These are phyloP conservation scores for Anoplopoma fimbria DNA, from an alignment of 2,113 vertebrate species.

Conservation along the genomic window DNA sequence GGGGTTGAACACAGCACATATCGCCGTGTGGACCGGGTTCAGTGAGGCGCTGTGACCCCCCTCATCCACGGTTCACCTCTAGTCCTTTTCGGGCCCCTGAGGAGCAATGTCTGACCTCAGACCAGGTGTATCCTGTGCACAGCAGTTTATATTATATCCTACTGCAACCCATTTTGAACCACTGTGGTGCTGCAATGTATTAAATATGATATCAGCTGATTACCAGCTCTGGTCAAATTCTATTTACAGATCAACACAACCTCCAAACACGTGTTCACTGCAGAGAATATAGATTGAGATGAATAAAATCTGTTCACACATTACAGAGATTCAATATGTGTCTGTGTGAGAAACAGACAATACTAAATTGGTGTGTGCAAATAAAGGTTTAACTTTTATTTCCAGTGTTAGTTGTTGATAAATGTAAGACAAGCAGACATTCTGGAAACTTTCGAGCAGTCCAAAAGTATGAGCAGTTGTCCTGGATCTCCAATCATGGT, in stretches of 20 bases:
- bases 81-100: not conserved
- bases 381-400: not conserved
- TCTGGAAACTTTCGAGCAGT: too few relatives aligned
- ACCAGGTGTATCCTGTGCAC: not conserved
- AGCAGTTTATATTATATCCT: not conserved
- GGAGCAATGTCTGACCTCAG: slow-evolving; percentile 14
- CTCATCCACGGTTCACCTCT: slow-evolving; percentile 35
- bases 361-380: not conserved
- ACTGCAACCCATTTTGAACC: not conserved
- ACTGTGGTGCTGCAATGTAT: too few relatives aligned
- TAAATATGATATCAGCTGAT: not conserved
- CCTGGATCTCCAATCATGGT: too few relatives aligned
- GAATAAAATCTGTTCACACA: not conserved
- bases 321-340: not conserved
- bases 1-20: not conserved
- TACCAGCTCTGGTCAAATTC: not conserved
- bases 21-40: not conserved
- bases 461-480: too few relatives aligned
- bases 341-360: not conserved
- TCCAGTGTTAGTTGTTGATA: not conserved
- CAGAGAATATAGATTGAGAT: not conserved
- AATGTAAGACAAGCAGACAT: too few relatives aligned
- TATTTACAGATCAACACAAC: not conserved
- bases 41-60: not conserved
- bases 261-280: too few relatives aligned